phyloP scores from a whole-genome alignment of 2,113 vertebrate species.

The Lophotis ruficrista region DNA sequence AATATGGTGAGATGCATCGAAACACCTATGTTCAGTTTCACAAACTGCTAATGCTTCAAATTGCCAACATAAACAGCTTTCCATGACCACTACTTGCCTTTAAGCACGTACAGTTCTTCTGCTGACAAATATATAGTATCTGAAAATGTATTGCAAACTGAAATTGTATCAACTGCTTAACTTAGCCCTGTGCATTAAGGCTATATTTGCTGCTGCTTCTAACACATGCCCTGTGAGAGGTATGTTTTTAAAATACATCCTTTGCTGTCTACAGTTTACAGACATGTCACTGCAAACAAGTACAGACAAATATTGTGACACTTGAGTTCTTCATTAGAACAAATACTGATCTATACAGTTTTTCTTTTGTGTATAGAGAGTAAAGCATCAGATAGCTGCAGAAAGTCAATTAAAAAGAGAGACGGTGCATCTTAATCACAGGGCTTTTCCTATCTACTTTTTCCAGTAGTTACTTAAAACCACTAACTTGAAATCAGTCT shows the following conservation, averaged over 20 bases:
- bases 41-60: neutral
- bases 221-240: neutral
- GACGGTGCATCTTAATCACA: conserved; percentile 75
- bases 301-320: neutral
- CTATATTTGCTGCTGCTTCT: neutral
- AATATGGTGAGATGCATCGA: neutral
- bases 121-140: neutral
- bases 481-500: conserved; percentile 86
- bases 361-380: conserved; percentile 30
- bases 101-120: neutral
- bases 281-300: neutral
- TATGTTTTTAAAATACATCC: neutral
- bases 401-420: conserved; percentile 79
- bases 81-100: neutral
- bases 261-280: neutral
- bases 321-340: conserved; percentile 55
- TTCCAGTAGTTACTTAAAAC: conserved; percentile 79
- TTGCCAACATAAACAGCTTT: neutral
- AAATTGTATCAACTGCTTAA: neutral
- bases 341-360: conserved; percentile 13
- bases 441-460: conserved; percentile 77
- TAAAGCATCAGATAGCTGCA: conserved; percentile 67
- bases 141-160: neutral
- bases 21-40: neutral
- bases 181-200: neutral